Percentiles rank a stretch among this genome's conserved stretches.
These are phyloP conservation scores for Torymus aiolomorphi DNA, from an alignment of 2,888 invertebrate genomes.

Conservation along the genomic window DNA sequence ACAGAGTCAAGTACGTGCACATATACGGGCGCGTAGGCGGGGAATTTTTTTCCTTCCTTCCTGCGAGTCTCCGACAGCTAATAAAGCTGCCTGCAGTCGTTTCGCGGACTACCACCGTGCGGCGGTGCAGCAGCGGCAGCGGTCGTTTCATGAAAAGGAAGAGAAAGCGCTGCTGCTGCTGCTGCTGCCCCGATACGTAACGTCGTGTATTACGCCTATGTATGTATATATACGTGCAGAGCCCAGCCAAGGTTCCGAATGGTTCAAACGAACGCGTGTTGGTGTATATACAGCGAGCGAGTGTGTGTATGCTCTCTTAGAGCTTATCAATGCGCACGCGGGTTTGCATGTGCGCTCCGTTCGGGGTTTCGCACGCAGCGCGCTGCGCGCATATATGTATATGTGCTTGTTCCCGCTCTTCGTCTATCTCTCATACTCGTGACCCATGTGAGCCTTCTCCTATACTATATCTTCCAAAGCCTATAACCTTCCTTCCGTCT, in stretches of 20 bases:
- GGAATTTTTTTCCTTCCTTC: constrained; percentile 39
- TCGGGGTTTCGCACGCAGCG: constrained; percentile 73
- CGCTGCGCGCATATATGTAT: constrained; percentile 2
- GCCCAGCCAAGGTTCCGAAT: constrained; percentile 66
- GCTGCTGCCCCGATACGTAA: constrained; percentile 67
- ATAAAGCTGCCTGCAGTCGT: constrained; percentile 39
- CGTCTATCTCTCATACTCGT: constrained; percentile 42
- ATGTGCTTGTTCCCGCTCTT: constrained; percentile 61
- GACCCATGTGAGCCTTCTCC: constrained; percentile 48
- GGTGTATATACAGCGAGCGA: constrained; percentile 12
- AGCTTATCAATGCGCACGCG: constrained; percentile 71
- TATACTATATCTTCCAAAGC: constrained; percentile 62
- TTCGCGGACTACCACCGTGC: constrained; percentile 49
- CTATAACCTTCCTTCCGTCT: constrained; percentile 56
- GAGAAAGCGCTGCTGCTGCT: constrained; percentile 59
- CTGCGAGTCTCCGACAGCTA: constrained; percentile 36
- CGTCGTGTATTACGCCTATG: constrained; percentile 62
- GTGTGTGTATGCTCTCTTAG: constrained; percentile 59
- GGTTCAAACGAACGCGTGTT: constrained; percentile 66
- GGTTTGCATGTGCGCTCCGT: constrained; percentile 71
- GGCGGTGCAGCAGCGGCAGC: constrained; percentile 40
- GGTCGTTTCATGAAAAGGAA: constrained; percentile 66
- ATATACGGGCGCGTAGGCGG: background rate
- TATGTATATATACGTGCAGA: background rate
- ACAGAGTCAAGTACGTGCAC: constrained; percentile 41